Evolutionary conservation across 2,888 invertebrate genomes (phyloP), one percentile per base, ranked within the genome.

Genomic region (Tiliacea aurago): DNA sequence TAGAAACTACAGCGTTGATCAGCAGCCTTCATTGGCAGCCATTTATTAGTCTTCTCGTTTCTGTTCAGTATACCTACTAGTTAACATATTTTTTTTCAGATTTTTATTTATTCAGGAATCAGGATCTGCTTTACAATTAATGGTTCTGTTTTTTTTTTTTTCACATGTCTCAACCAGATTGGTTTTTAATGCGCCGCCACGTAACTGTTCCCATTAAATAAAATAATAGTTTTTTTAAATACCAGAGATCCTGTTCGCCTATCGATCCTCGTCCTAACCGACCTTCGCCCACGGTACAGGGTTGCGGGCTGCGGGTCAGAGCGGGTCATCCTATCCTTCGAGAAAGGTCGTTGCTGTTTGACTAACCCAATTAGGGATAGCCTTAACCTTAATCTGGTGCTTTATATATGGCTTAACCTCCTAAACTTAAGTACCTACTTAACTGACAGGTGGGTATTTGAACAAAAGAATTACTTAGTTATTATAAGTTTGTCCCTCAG

Each of bases 341-440:
- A 51, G 55, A 45, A 80, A 83, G 80, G 83, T 72, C 63, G 59
- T 69, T 72, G 76, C 61, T 63, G n/a, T 82, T 78, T 72, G 64
- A 70, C 68, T 84, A 76, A 84, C 73, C 73, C 67, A 80, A 83
- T 70, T 76, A 73, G 28, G 23, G 15, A 20, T 28, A 69, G 72
- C 66, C 73, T 37, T 73, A 72, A 78, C 82, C 78, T 62, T 67
- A 76, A 80, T 66, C 33, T 15, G 13, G 23, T 59, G 51, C 51
- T 70, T 58, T 75, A 45, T 58, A 59, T 41, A 37, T 53, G 33
- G 59, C n/a, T 53, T 70, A 70, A 76, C 53, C 37, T 49, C 49
- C 11, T 41, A 41, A 51, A 45, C 37, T 28, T 47, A 43, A 11
- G 11, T 55, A 55, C 3, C 41, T 43, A 23, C 43, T 18, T 61